Conservation (phyloP, 1,140 invertebrate species). For the Cephus cinctus region DNA sequence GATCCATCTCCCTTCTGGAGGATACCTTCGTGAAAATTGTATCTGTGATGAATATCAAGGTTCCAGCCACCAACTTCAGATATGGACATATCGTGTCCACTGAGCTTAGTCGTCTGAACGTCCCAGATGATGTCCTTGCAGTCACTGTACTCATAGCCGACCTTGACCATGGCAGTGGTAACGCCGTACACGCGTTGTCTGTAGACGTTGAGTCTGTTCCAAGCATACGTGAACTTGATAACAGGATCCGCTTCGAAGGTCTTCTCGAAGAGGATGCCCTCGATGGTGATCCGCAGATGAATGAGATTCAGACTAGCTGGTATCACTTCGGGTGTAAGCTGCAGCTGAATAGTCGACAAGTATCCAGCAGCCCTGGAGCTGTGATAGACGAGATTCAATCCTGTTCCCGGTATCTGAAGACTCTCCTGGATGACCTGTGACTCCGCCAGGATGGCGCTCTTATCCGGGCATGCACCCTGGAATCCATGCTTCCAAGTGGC, state of each 20-base stretch:
- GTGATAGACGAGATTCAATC: constrained; percentile 91
- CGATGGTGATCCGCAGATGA: constrained; percentile 88
- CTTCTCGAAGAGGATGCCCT: constrained; percentile 91
- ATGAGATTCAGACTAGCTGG: constrained; percentile 81
- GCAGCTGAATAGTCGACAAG: constrained; percentile 90
- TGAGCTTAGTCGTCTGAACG: constrained; percentile 89
- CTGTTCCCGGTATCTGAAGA: constrained; percentile 87
- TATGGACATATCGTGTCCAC: constrained; percentile 94
- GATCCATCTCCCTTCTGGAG: constrained; percentile 96
- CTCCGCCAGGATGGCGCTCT: constrained; percentile 88
- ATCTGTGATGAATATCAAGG: constrained; percentile 94
- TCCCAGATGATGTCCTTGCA: constrained; percentile 95
- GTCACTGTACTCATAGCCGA: constrained; percentile 92
- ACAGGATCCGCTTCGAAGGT: constrained; percentile 93
- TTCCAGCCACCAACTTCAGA: constrained; percentile 97
- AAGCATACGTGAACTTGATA: constrained; percentile 94
- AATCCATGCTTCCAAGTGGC: constrained; percentile 97
- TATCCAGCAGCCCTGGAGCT: constrained; percentile 90
- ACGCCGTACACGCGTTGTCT: constrained; percentile 91
- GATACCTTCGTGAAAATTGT: constrained; percentile 97
- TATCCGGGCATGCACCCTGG: constrained; percentile 91
- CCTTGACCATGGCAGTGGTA: constrained; percentile 88
- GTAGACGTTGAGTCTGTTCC: constrained; percentile 96
- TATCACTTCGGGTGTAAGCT: constrained; percentile 84
- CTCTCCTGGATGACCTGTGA: constrained; percentile 95